Percentiles rank a stretch among this genome's conserved stretches.
Evolutionary conservation across 1,140 invertebrate genomes (phyloP).

Genomic region (Psilanteris sp.): DNA sequence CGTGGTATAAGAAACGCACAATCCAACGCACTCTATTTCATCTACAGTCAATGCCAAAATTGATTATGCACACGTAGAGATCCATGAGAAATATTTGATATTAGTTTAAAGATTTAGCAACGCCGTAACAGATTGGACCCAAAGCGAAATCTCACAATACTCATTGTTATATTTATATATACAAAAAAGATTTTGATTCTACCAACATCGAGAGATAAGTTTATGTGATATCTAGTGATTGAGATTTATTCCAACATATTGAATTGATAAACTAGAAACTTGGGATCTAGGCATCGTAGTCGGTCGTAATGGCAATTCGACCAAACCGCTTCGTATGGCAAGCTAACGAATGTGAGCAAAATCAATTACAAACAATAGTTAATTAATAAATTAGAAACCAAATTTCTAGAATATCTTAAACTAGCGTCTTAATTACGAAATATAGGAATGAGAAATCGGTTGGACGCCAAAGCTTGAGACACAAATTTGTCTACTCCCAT

Average conservation of each 20-base stretch:
- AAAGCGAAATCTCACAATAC: slow-evolving; percentile 13
- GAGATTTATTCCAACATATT: too few species aligned
- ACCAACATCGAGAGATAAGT: slow-evolving; percentile 1
- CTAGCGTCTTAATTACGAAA: too few species aligned
- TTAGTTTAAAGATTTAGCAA: slow-evolving; percentile 11
- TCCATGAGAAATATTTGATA: slow-evolving; percentile 10
- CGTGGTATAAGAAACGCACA: slow-evolving; percentile 8
- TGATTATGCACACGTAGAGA: slow-evolving; percentile 44
- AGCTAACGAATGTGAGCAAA: too few species aligned
- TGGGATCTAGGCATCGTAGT: too few species aligned
- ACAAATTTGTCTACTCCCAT: neutral
- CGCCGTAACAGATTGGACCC: slow-evolving; percentile 23
- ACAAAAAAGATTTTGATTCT: slow-evolving; percentile 12
- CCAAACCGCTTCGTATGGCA: too few species aligned
- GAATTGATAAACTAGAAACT: too few species aligned
- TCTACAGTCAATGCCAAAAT: slow-evolving; percentile 5
- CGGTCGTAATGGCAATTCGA: too few species aligned
- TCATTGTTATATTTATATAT: neutral
- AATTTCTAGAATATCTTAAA: too few species aligned
- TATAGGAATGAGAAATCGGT: neutral
- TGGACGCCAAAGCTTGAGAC: neutral
- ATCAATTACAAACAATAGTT: too few species aligned
- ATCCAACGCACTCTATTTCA: slow-evolving; percentile 2
- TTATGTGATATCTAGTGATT: neutral
- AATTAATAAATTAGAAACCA: too few species aligned